Percentiles rank a stretch among this genome's conserved stretches.
Evolutionary conservation across 2,888 invertebrate genomes (phyloP).

Genomic region (Diarsia rubi): DNA sequence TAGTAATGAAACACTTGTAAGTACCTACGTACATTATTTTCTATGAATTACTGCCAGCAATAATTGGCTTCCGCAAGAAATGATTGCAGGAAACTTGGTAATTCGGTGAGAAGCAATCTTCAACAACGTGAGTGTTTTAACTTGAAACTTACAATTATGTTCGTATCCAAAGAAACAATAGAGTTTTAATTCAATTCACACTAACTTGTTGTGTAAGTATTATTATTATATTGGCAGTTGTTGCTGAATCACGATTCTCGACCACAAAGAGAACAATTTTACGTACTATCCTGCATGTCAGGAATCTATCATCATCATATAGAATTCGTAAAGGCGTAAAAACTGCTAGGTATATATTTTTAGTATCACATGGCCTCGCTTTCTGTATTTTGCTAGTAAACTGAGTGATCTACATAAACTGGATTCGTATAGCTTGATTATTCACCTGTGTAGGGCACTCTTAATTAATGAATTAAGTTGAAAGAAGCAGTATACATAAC

Average conservation of each 20-base stretch:
- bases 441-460: not conserved
- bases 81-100: slow-evolving; percentile 37
- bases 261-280: not conserved
- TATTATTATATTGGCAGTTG: not conserved
- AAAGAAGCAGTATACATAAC: not conserved
- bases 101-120: slow-evolving; percentile 40
- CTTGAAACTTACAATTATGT: slow-evolving; percentile 28
- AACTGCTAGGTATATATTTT: too few species aligned
- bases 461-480: not conserved
- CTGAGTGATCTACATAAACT: too few species aligned
- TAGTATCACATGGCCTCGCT: too few species aligned
- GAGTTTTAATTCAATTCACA: slow-evolving; percentile 26
- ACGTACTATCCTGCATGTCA: not conserved
- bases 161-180: slow-evolving; percentile 30
- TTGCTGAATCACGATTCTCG: slow-evolving; percentile 3
- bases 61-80: slow-evolving; percentile 35
- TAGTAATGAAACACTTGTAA: slow-evolving; percentile 8
- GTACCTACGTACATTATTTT: slow-evolving; percentile 1
- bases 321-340: not conserved
- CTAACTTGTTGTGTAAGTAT: not conserved
- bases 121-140: slow-evolving; percentile 41
- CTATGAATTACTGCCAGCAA: slow-evolving; percentile 9
- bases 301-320: not conserved
- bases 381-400: too few species aligned
- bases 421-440: too few species aligned